Evolutionary conservation across 1,140 invertebrate species (phyloP).

Genomic region (Eumeta japonica): DNA sequence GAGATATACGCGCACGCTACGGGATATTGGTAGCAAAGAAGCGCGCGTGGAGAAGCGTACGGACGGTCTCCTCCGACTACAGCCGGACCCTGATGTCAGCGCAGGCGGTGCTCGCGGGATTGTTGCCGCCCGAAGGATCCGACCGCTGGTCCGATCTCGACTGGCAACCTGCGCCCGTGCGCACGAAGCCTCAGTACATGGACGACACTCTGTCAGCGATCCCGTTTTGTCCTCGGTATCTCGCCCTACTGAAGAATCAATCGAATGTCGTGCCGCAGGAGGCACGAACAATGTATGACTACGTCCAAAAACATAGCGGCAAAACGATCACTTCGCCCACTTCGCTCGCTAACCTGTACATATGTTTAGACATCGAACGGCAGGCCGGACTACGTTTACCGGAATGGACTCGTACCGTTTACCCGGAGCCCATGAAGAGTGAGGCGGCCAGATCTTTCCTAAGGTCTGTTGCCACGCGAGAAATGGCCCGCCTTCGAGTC

Average conservation of each 20-base stretch:
- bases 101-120: constrained; percentile 7
- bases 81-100: constrained; percentile 12
- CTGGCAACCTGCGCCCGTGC: constrained; percentile 11
- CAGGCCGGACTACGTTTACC: constrained; percentile 11
- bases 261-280: constrained; percentile 7
- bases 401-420: constrained; percentile 11
- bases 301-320: constrained; percentile 7
- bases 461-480: constrained; percentile 1
- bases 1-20: constrained; percentile 10
- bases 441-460: constrained; percentile 9
- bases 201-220: constrained; percentile 9
- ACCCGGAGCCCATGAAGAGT: constrained; percentile 9
- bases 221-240: constrained; percentile 9
- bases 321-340: constrained; percentile 3
- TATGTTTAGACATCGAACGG: constrained; percentile 11
- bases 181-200: not conserved
- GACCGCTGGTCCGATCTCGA: constrained; percentile 5
- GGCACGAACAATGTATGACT: constrained; percentile 6
- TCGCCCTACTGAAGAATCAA: constrained; percentile 3
- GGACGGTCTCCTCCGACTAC: constrained; percentile 12
- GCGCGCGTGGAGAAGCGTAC: constrained; percentile 6
- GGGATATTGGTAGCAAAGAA: constrained; percentile 6
- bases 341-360: constrained; percentile 9
- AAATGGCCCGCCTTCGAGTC: constrained; percentile 6
- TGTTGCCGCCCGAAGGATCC: constrained; percentile 8